Evolutionary conservation across 2,888 invertebrate genomes (phyloP), one percentile per base, ranked within the genome.

Genomic region (Ecliptopera silaceata): DNA sequence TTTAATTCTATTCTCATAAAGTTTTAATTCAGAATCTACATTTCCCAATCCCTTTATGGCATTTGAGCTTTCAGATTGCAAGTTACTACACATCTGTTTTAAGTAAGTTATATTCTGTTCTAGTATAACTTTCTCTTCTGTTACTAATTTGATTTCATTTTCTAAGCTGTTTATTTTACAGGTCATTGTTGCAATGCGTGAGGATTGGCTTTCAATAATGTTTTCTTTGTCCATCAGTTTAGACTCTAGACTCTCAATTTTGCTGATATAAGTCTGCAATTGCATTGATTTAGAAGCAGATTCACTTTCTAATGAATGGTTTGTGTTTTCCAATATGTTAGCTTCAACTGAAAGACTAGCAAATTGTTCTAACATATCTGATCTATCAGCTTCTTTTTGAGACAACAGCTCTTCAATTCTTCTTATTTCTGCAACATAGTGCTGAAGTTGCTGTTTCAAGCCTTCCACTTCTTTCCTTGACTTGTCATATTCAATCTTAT

Each of bases 341-440:
- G 96, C 96, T 84, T 96, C 96, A 59, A 95, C 92, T 49, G 95
- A 95, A 18, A 97, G 87, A 75, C 94, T 94, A 61, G 94, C 94
- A 84, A 95, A 96, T 68, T 96, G 95, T 73, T 96, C 96, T 68
- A 96, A 77, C 94, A 97, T 94, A 77, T 96, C 96, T 56, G 94
- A 94, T 55, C 96, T 92, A 84, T 96, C 96, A 59, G 93, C 93
- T 85, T 96, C 96, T 94, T 96, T 86, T 29, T 94, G 92, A 56
- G 94, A 93, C 26, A 96, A 88, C 56, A 96, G 83, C 70, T 96
- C 96, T 80, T 96, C 96, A 59, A 95, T 95, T 69, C 95, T 92
- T 72, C 95, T 94, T 12, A 97, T 94, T 90, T 96, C 96, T 68
- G 94, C 93, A 4, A 96, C 96, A 84, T 97, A 97, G 71, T 96